Evolutionary conservation across 2,888 invertebrate species (phyloP).

Genomic region (Lochmaea crataegi): DNA sequence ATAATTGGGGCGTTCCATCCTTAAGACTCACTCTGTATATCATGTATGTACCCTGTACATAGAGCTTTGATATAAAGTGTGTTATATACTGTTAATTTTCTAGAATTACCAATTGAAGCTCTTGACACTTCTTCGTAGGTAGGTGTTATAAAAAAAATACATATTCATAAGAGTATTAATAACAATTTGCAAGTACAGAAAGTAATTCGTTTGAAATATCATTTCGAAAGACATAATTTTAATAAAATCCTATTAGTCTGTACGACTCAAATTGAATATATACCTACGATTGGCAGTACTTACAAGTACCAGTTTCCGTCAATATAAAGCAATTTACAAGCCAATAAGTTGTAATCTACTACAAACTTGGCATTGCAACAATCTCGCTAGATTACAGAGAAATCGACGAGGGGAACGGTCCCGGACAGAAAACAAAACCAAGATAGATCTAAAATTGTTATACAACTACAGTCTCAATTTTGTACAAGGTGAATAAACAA

Average conservation of each 20-base stretch:
- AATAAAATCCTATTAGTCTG: constrained; percentile 7
- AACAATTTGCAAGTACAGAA: not conserved
- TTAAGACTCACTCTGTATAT: no score
- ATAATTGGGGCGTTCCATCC: no score
- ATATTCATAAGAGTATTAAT: not conserved
- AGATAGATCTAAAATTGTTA: constrained; percentile 2
- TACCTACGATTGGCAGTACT: constrained; percentile 20
- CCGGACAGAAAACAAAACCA: constrained; percentile 7
- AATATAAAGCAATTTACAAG: constrained; percentile 35
- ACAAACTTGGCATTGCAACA: constrained; percentile 36
- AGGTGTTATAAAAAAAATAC: not conserved
- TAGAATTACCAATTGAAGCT: no score
- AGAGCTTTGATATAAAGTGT: no score
- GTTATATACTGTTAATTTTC: no score
- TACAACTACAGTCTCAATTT: not conserved
- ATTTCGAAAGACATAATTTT: constrained; percentile 1
- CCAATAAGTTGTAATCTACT: constrained; percentile 34
- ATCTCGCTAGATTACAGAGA: constrained; percentile 31
- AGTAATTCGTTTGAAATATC: not conserved
- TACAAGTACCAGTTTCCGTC: constrained; percentile 24
- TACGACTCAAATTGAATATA: constrained; percentile 17
- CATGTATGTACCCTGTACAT: no score
- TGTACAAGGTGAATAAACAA: not conserved
- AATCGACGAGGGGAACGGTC: constrained; percentile 30
- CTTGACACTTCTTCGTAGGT: not conserved